These are phyloP conservation scores for Aleiodes testaceus DNA, from an alignment of 2,888 invertebrate genomes.

Conservation along the genomic window DNA sequence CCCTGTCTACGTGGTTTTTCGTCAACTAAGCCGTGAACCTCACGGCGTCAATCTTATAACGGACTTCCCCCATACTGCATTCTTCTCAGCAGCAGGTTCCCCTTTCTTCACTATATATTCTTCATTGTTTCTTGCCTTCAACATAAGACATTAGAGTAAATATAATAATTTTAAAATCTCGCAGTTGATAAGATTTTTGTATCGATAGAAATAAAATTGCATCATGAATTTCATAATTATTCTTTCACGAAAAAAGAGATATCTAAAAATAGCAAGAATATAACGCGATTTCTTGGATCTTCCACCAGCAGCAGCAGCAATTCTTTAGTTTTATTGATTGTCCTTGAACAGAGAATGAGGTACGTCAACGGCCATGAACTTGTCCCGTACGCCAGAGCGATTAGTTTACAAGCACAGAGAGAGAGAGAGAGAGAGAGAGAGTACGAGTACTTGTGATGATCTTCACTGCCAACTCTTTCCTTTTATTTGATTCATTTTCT, in stretches of 20 bases:
- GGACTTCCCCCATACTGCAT: constrained; percentile 74
- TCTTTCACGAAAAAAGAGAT: too few species aligned
- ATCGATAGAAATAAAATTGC: too few species aligned
- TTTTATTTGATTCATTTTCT: not conserved
- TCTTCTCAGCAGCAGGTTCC: constrained; percentile 54
- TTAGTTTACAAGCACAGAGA: not conserved
- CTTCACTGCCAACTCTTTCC: too few species aligned
- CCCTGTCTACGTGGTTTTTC: constrained; percentile 18
- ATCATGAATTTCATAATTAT: too few species aligned
- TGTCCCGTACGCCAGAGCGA: constrained; percentile 24
- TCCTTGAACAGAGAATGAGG: constrained; percentile 29
- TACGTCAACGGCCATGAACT: constrained; percentile 40
- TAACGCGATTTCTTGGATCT: not conserved
- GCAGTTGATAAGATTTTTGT: too few species aligned
- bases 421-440: too few species aligned
- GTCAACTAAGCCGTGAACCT: constrained; percentile 75
- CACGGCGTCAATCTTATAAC: constrained; percentile 74
- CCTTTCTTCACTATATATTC: constrained; percentile 47
- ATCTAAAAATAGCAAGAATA: not conserved
- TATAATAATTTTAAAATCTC: too few species aligned
- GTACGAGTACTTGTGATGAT: too few species aligned
- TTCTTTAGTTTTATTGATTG: constrained; percentile 4
- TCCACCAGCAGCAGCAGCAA: not conserved
- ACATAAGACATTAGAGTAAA: too few species aligned
- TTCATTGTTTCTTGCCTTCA: constrained; percentile 38